Conservation (phyloP, 2,888 invertebrate genomes). For the Sisyra nigra region DNA sequence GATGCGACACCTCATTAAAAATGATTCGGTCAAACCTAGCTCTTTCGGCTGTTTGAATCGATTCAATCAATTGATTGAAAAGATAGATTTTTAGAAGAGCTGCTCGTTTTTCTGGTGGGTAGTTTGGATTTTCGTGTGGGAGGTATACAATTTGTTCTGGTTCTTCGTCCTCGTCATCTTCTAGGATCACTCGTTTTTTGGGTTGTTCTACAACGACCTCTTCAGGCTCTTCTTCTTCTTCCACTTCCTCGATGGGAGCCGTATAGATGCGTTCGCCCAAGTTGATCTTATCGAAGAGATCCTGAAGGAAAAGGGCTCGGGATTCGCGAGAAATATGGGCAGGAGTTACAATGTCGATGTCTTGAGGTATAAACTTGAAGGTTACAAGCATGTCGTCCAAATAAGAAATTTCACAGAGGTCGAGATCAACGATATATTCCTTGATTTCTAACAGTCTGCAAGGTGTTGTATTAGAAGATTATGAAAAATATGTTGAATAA, state of each 20-base stretch:
- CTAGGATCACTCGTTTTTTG: not conserved
- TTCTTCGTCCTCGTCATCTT: not conserved
- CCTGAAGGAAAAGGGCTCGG: not conserved
- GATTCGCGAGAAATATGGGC: not conserved
- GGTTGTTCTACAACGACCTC: not conserved
- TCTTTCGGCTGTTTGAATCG: slow-evolving; percentile 1
- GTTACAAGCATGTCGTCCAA: not conserved
- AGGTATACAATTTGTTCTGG: not conserved
- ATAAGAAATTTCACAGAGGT: not conserved
- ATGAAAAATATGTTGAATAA: no score
- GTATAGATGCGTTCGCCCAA: not conserved
- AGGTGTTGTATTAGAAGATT: not conserved
- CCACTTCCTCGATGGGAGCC: not conserved
- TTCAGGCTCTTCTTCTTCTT: not conserved
- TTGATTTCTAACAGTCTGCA: slow-evolving; percentile 1
- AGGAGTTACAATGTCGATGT: slow-evolving; percentile 3
- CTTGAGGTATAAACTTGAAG: not conserved
- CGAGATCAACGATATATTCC: not conserved
- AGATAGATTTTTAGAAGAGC: not conserved
- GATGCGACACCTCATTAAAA: no score
- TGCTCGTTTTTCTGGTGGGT: not conserved
- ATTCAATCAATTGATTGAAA: not conserved
- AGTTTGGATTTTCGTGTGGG: not conserved
- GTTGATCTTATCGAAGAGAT: not conserved
- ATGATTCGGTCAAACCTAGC: not conserved